Percentiles rank a stretch among this genome's conserved stretches.
phyloP scores from a whole-genome alignment of 92 coral and sea anemone genomes.

The Siderastrea siderea region DNA sequence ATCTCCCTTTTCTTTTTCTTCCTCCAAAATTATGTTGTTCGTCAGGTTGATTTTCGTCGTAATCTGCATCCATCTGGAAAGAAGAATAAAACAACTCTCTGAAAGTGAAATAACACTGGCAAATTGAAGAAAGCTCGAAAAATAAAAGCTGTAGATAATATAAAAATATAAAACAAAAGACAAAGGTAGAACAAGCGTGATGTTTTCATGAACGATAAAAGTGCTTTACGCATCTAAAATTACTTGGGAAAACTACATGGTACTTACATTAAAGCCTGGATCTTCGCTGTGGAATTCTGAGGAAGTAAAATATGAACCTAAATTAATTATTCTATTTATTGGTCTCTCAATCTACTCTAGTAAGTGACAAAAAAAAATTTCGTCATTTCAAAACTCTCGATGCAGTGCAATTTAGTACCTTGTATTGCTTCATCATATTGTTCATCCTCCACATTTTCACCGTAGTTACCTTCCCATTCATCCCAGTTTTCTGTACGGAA shows the following conservation, averaged over 20 bases:
- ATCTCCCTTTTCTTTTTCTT: conserved; percentile 67
- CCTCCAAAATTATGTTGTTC: conserved; percentile 41
- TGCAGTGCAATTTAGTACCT: not conserved
- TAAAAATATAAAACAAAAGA: not conserved
- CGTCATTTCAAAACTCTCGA: not conserved
- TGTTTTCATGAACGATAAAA: not conserved
- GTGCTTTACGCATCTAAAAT: too few relatives aligned
- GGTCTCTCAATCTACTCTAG: not conserved
- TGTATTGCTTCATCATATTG: not conserved
- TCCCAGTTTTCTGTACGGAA: conserved; percentile 83
- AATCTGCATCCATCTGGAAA: conserved; percentile 97
- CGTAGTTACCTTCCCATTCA: conserved; percentile 81
- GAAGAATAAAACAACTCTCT: not conserved
- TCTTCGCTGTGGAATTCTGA: conserved; percentile 89
- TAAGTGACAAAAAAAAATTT: not conserved
- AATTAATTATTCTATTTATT: not conserved
- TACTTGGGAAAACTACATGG: not conserved
- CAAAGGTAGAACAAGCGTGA: not conserved
- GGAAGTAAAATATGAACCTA: not conserved
- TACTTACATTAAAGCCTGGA: conserved; percentile 88
- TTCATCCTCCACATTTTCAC: conserved; percentile 10
- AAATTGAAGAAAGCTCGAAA: too few relatives aligned
- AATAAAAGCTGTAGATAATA: too few relatives aligned
- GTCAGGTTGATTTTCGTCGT: conserved; percentile 50
- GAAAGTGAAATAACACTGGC: not conserved